phyloP scores from a whole-genome alignment of 2,888 invertebrate genomes.

The Acanthopleura granulata region DNA sequence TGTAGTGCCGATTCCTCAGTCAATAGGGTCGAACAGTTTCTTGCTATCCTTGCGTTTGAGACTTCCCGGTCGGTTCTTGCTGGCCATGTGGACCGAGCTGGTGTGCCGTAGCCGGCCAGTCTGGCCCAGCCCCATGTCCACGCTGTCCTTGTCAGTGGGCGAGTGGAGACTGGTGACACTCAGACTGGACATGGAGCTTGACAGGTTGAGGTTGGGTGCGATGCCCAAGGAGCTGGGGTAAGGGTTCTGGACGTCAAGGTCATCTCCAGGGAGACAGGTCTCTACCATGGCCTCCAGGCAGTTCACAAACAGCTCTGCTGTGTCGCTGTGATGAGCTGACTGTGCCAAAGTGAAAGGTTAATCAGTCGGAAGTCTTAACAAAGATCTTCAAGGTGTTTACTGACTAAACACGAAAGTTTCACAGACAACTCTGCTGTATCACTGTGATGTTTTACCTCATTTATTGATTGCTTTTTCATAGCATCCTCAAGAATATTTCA shows the following conservation, averaged over 20 bases:
- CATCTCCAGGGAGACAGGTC: slow-evolving; percentile 84
- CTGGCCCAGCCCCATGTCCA: slow-evolving; percentile 44
- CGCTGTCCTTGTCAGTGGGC: slow-evolving; percentile 81
- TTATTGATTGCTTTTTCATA: too few species aligned
- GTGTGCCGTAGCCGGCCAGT: slow-evolving; percentile 64
- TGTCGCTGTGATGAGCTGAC: slow-evolving; percentile 75
- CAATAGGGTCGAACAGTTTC: slow-evolving; percentile 33
- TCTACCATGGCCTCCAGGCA: slow-evolving; percentile 96
- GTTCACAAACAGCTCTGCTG: slow-evolving; percentile 95
- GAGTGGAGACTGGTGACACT: slow-evolving; percentile 77
- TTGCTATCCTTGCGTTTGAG: slow-evolving; percentile 65
- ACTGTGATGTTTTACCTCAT: too few species aligned
- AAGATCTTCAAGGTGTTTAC: too few species aligned
- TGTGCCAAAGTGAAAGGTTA: neutral
- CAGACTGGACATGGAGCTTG: slow-evolving; percentile 81
- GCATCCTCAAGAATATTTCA: too few species aligned
- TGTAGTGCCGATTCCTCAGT: neutral
- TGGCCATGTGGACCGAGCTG: slow-evolving; percentile 62
- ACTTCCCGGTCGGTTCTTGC: slow-evolving; percentile 60
- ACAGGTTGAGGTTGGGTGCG: slow-evolving; percentile 77
- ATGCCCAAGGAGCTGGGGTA: slow-evolving; percentile 78
- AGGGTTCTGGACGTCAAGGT: slow-evolving; percentile 67
- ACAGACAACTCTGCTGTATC: slow-evolving; percentile 96
- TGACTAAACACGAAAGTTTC: slow-evolving; percentile 73
- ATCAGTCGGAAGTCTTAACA: too few species aligned